Conservation (phyloP, 2,113 vertebrate genomes). For the Rhombomys opimus region DNA sequence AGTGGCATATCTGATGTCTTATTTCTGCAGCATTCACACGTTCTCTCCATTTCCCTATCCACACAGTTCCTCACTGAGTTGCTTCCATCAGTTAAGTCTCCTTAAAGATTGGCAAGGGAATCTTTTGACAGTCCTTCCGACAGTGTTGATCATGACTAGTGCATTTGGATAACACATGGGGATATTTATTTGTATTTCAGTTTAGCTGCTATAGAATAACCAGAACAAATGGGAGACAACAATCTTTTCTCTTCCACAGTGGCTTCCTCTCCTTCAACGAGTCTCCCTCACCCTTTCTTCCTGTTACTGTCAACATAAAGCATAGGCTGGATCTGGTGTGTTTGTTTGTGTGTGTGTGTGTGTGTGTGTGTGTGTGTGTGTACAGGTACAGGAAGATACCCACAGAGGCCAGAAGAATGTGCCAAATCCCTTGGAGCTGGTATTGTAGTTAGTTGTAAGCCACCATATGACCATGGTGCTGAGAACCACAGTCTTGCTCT, state of each 20-base stretch:
- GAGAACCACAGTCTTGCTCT: background rate
- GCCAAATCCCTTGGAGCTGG: background rate
- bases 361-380: background rate
- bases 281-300: background rate
- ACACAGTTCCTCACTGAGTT: background rate
- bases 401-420: no score
- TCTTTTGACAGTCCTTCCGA: background rate
- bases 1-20: background rate
- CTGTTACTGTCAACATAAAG: background rate
- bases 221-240: background rate
- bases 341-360: background rate
- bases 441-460: background rate
- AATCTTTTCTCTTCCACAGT: background rate
- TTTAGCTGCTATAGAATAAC: background rate
- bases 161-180: background rate
- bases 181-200: background rate
- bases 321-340: background rate
- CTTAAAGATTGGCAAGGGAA: background rate
- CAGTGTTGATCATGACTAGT: background rate
- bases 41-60: background rate
- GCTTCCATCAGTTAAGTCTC: background rate
- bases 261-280: background rate
- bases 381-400: rapidly evolving
- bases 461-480: background rate
- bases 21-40: background rate